Evolutionary conservation across 2,888 invertebrate genomes (phyloP), one percentile per base, ranked within the genome.

Genomic region (Esperia sulphurella): DNA sequence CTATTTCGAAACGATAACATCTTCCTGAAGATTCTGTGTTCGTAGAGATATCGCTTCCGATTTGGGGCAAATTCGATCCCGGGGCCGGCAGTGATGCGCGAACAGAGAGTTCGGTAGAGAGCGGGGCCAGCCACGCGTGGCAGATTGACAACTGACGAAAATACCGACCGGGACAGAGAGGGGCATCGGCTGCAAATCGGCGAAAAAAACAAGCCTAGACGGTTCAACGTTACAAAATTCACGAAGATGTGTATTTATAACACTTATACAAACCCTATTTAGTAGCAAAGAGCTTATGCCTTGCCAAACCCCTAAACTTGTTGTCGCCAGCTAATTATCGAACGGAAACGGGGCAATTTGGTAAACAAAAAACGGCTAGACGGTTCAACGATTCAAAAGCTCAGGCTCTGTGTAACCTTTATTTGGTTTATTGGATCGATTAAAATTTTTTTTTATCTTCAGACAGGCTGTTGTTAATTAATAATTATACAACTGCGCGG

Each of bases 121-220:
- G 66, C 63, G 46, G 57, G 50, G 14, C 59, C 75, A 76, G 71
- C 76, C 79, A 79, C 71, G 80, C 83, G 79, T 69, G 53, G 45
- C 67, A 68, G 78, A 86, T 81, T 83, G 82, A 82, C 82, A 82
- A 79, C 75, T 76, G 78, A 68, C 71, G 66, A 76, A 79, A 76
- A 71, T 43, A 48, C 51, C 45, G 35, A 14, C 10, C 42, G 33
- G 10, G 12, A 14, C 33, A 38, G 57, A 59, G 57, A 45, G 44
- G 21, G 41, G 57, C 54, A 56, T 55, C 40, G 39, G 46, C 50
- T 21, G 30, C 30, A 42, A 47, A 47, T 47, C 42, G 38, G 12
- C 37, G 30, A 47, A 47, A 43, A 47, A 43, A 35, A 35, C 35
- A 3, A 9, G n/a, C n/a, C 31, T 35, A 35, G n/a, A 35, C 35